A percentile compares a stretch with the other conserved stretches of the same genome.
phyloP scores from a whole-genome alignment of 1,140 invertebrate genomes.

The Bombus ignitus region DNA sequence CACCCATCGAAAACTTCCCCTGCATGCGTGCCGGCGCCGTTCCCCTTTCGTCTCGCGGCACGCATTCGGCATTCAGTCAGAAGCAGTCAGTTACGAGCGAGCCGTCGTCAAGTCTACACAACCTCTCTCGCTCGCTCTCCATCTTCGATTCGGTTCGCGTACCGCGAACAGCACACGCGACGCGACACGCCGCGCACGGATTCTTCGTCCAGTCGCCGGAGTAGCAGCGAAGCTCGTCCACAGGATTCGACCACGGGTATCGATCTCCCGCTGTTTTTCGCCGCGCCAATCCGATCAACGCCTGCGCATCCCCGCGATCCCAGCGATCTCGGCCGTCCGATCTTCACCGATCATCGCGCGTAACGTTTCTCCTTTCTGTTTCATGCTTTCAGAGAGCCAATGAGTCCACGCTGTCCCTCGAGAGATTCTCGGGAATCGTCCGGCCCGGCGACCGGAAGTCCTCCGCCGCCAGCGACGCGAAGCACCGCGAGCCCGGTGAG shows the following conservation, averaged over 20 bases:
- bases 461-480: conserved; percentile 84
- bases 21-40: conserved; percentile 77
- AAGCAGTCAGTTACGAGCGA: conserved; percentile 81
- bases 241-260: conserved; percentile 51
- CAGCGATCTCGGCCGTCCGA: not conserved
- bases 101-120: conserved; percentile 77
- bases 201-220: too few relatives aligned
- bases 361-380: conserved; percentile 19
- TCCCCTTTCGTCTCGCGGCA: conserved; percentile 79
- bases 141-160: not conserved
- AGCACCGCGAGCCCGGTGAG: conserved; percentile 82
- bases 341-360: not conserved
- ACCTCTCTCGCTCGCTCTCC: not conserved
- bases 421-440: conserved; percentile 88
- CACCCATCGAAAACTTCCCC: conserved; percentile 78
- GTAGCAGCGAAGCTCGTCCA: not conserved
- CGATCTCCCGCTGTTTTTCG: conserved; percentile 44
- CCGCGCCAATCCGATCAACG: conserved; percentile 25
- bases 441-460: conserved; percentile 84
- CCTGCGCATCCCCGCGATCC: too few relatives aligned
- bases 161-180: too few relatives aligned
- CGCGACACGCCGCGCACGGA: not conserved
- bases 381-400: conserved; percentile 87
- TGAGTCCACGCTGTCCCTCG: conserved; percentile 90
- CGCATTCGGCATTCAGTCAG: conserved; percentile 81